Conservation (phyloP, 2,888 invertebrate genomes). For the Mythimna pallens region DNA sequence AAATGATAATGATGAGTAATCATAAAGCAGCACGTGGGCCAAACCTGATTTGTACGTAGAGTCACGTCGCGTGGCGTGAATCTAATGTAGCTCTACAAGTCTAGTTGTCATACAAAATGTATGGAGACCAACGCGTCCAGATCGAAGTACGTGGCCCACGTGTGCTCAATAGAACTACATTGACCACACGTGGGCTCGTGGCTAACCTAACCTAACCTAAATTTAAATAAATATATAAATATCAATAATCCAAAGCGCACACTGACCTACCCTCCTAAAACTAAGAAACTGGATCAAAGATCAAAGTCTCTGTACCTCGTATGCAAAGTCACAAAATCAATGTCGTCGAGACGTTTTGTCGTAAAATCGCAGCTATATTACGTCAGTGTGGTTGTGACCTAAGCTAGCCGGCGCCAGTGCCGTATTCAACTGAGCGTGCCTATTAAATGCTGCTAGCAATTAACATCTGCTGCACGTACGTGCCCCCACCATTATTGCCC, state of each 20-base stretch:
- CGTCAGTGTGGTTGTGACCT: conserved; percentile 61
- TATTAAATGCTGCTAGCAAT: conserved; percentile 85
- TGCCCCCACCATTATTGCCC: conserved; percentile 74
- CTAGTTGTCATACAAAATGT: too few species aligned
- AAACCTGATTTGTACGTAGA: too few species aligned
- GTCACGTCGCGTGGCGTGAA: too few species aligned
- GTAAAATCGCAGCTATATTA: conserved; percentile 57
- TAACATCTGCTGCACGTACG: conserved; percentile 83
- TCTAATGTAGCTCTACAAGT: too few species aligned
- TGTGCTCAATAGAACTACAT: too few species aligned
- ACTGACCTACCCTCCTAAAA: conserved; percentile 1
- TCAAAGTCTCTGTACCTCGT: neutral
- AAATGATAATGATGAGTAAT: neutral
- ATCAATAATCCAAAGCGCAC: neutral
- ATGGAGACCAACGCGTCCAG: too few species aligned
- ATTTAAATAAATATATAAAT: too few species aligned
- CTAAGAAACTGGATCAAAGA: conserved; percentile 11
- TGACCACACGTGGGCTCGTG: too few species aligned
- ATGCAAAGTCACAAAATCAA: conserved; percentile 59
- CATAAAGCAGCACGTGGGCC: neutral
- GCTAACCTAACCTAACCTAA: too few species aligned
- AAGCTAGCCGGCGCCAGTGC: conserved; percentile 60
- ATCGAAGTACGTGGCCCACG: too few species aligned
- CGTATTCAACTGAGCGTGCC: conserved; percentile 66
- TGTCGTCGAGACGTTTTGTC: conserved; percentile 48